Conservation (phyloP, 2,888 invertebrate genomes). For the Ophion ventricosus region DNA sequence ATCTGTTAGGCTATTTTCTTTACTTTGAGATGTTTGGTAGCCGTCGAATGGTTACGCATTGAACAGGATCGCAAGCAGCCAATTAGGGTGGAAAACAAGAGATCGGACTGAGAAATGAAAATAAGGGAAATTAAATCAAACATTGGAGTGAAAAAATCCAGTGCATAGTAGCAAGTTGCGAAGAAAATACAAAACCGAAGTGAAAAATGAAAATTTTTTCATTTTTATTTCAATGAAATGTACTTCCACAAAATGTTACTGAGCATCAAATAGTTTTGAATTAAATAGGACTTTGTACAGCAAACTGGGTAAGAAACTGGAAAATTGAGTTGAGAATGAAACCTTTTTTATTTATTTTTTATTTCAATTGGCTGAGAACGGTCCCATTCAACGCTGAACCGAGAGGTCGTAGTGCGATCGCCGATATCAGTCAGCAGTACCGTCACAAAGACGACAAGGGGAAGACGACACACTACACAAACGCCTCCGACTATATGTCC, state of each 20-base stretch:
- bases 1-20: background rate
- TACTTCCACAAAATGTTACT: background rate
- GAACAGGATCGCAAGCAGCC: background rate
- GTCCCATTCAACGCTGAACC: background rate
- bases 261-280: background rate
- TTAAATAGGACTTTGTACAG: background rate
- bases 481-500: conserved; percentile 36
- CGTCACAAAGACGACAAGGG: conserved; percentile 33
- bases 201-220: no score
- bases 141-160: no score
- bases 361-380: background rate
- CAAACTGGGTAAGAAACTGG: background rate
- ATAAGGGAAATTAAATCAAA: no score
- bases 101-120: no score
- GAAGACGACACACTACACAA: conserved; percentile 31
- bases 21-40: background rate
- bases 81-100: background rate
- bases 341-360: background rate
- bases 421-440: conserved; percentile 49
- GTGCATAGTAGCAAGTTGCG: no score
- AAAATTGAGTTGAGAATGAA: background rate
- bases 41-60: background rate
- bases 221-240: no score
- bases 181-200: no score
- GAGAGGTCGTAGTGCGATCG: background rate